Conservation (phyloP, 2,888 invertebrate species). For the Leptinotarsa haldemani region DNA sequence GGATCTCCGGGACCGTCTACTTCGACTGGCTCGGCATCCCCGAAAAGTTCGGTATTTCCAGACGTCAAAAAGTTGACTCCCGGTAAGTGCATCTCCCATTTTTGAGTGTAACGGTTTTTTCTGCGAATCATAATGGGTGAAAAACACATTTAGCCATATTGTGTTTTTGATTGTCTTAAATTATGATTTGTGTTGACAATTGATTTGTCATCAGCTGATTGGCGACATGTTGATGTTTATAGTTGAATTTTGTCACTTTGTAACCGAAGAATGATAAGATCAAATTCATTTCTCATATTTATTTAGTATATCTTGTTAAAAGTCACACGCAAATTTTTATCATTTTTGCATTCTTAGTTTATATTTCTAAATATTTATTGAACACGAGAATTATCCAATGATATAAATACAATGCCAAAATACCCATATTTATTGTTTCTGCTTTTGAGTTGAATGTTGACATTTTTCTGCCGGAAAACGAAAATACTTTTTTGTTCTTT, state of each 20-base stretch:
- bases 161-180: conserved; percentile 7
- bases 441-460: too few species aligned
- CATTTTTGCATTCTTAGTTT: too few species aligned
- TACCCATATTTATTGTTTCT: too few species aligned
- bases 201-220: conserved; percentile 60
- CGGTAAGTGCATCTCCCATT: conserved; percentile 72
- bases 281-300: not conserved
- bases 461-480: too few species aligned
- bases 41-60: conserved; percentile 80
- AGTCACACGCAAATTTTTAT: too few species aligned
- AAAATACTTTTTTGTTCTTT: too few species aligned
- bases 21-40: conserved; percentile 57
- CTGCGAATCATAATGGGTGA: not conserved
- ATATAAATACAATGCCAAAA: too few species aligned
- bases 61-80: conserved; percentile 90
- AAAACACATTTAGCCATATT: conserved; percentile 4
- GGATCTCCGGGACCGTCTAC: conserved; percentile 58
- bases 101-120: conserved; percentile 13
- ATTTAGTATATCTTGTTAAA: too few species aligned
- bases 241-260: conserved; percentile 27
- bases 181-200: conserved; percentile 55
- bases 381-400: too few species aligned
- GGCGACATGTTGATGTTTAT: conserved; percentile 43
- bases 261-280: not conserved
- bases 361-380: too few species aligned